Evolutionary conservation across 2,113 vertebrate species (phyloP).

Genomic region (Oreochromis aureus): DNA sequence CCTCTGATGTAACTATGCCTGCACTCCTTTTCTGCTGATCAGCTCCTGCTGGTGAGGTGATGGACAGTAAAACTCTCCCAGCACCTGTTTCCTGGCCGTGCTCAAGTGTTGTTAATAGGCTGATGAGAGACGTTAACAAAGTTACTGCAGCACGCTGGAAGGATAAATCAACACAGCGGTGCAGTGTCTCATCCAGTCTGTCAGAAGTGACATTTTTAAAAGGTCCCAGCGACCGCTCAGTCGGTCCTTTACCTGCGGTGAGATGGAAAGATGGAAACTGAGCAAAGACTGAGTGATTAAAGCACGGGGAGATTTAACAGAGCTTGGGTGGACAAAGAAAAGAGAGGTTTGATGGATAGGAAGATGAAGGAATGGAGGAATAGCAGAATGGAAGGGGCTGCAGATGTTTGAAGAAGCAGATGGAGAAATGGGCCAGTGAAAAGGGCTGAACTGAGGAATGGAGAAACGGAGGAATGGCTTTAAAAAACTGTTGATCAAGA

Average conservation of each 20-base stretch:
- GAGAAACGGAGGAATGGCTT: neutral
- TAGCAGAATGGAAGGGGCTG: neutral
- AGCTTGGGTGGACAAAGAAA: slow-evolving; percentile 5
- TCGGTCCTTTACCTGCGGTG: slow-evolving; percentile 15
- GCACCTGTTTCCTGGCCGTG: slow-evolving; percentile 67
- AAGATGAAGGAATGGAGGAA: slow-evolving; percentile 29
- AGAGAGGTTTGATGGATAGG: neutral
- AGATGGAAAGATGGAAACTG: slow-evolving; percentile 34
- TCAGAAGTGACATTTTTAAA: slow-evolving; percentile 55
- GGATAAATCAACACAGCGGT: slow-evolving; percentile 58
- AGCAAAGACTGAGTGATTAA: slow-evolving; percentile 13
- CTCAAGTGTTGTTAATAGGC: slow-evolving; percentile 66
- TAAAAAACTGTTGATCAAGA: neutral
- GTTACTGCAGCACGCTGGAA: slow-evolving; percentile 43
- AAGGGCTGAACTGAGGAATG: neutral
- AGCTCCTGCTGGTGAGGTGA: slow-evolving; percentile 43
- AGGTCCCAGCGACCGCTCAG: slow-evolving; percentile 33
- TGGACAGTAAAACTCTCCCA: slow-evolving; percentile 55
- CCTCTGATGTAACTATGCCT: neutral
- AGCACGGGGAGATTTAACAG: slow-evolving; percentile 23
- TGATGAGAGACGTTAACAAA: slow-evolving; percentile 70
- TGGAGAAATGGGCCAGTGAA: neutral
- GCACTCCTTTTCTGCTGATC: neutral
- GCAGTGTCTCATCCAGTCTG: slow-evolving; percentile 41
- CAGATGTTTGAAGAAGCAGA: slow-evolving; percentile 1